A percentile compares a stretch with the other conserved stretches of the same genome.
phyloP scores from a whole-genome alignment of 2,888 invertebrate genomes.

The Sinopyrophorus schimmeli region DNA sequence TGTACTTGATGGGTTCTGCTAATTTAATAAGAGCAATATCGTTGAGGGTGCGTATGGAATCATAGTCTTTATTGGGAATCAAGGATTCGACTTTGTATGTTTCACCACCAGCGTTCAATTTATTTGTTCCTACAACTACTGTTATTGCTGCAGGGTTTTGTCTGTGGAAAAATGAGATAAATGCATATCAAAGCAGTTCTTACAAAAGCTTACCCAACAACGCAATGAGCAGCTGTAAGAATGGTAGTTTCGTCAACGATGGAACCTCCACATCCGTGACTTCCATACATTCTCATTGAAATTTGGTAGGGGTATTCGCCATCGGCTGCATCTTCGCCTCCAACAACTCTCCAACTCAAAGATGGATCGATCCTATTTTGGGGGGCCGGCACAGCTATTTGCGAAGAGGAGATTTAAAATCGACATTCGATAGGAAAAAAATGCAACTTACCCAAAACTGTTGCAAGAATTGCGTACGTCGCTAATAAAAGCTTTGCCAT shows the following conservation, averaged over 20 bases:
- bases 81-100: constrained; percentile 51
- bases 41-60: constrained; percentile 37
- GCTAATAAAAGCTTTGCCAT: too few species aligned
- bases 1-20: constrained; percentile 23
- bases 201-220: constrained; percentile 52
- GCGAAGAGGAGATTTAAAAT: too few species aligned
- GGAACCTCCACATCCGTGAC: constrained; percentile 57
- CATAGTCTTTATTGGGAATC: constrained; percentile 54
- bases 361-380: too few species aligned
- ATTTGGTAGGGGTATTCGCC: constrained; percentile 54
- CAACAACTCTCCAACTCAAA: constrained; percentile 50
- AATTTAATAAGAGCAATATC: constrained; percentile 35
- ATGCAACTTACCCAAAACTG: too few species aligned
- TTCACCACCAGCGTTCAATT: constrained; percentile 54
- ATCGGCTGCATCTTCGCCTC: constrained; percentile 54
- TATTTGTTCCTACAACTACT: constrained; percentile 59
- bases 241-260: constrained; percentile 52
- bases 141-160: not conserved
- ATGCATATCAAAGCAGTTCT: too few species aligned
- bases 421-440: too few species aligned
- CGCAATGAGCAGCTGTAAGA: constrained; percentile 59
- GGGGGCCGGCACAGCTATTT: too few species aligned
- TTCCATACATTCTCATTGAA: constrained; percentile 29
- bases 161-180: constrained; percentile 1
- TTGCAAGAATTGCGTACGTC: too few species aligned